These are phyloP conservation scores for Halichondria panicea DNA, from an alignment of 37 sponge, comb jelly and placozoan species.

Conservation along the genomic window DNA sequence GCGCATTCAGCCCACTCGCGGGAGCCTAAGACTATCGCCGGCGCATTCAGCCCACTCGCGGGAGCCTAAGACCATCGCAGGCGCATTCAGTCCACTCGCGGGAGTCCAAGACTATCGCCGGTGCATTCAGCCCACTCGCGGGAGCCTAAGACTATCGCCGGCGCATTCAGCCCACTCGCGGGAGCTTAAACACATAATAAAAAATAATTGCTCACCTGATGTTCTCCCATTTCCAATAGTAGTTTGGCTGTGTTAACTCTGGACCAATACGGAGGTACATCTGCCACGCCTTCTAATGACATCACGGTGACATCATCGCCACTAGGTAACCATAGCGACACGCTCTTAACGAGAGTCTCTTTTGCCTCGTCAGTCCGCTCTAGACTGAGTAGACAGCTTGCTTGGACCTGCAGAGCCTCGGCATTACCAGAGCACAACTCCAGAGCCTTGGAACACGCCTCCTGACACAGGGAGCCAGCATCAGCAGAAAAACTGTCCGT, in stretches of 20 bases:
- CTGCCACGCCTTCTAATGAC: background rate
- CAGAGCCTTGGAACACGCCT: constrained; percentile 66
- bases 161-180: too few species aligned
- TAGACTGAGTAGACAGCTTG: constrained; percentile 72
- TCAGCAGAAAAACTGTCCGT: constrained; percentile 42
- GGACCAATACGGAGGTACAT: constrained; percentile 47
- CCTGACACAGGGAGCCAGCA: constrained; percentile 59
- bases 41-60: too few species aligned
- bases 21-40: too few species aligned
- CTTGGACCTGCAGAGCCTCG: constrained; percentile 65
- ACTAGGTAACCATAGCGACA: constrained; percentile 61
- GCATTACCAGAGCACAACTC: constrained; percentile 56
- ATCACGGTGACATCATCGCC: background rate
- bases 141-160: too few species aligned
- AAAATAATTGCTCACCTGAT: constrained; percentile 35
- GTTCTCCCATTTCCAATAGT: constrained; percentile 65
- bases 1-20: too few species aligned
- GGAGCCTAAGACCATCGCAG: too few species aligned
- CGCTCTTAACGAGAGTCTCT: constrained; percentile 32
- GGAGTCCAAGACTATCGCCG: too few species aligned
- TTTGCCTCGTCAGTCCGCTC: constrained; percentile 41
- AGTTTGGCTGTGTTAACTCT: constrained; percentile 63
- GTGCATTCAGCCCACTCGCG: too few species aligned
- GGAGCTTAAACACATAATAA: too few species aligned
- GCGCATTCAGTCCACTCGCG: too few species aligned